These are phyloP conservation scores for Theristicus caerulescens DNA, from an alignment of 2,113 vertebrate genomes.

Conservation along the genomic window DNA sequence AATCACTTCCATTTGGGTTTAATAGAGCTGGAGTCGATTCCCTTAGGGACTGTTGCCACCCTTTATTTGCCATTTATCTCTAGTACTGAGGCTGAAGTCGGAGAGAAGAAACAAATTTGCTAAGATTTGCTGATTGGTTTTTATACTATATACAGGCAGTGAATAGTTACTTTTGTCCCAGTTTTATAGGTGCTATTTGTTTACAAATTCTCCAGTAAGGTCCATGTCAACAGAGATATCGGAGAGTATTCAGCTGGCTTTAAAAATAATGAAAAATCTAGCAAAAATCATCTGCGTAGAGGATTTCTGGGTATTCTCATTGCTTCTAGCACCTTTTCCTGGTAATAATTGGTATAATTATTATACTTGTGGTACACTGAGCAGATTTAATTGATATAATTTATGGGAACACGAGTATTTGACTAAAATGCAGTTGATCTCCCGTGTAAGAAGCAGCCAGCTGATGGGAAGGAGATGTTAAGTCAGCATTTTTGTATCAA, in stretches of 20 bases:
- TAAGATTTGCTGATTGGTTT: neutral
- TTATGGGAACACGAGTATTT: neutral
- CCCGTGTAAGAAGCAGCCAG: neutral
- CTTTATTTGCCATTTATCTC: neutral
- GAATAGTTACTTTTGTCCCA: neutral
- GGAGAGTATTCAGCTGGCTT: neutral
- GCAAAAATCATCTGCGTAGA: neutral
- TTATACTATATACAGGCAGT: fast-evolving
- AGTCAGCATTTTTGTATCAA: neutral
- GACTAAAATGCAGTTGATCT: neutral
- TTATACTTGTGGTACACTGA: neutral
- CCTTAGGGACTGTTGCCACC: neutral
- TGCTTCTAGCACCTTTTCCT: neutral
- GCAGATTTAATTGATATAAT: neutral
- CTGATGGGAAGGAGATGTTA: neutral
- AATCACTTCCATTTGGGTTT: neutral
- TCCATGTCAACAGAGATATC: neutral
- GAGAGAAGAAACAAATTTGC: neutral
- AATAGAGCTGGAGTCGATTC: neutral
- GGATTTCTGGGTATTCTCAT: neutral
- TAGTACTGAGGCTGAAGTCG: neutral
- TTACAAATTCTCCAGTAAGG: neutral
- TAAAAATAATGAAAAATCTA: neutral
- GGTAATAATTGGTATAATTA: fast-evolving
- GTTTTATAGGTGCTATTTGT: neutral